phyloP scores from a whole-genome alignment of 2,888 invertebrate genomes.

The Caenorhabditis sulstoni region DNA sequence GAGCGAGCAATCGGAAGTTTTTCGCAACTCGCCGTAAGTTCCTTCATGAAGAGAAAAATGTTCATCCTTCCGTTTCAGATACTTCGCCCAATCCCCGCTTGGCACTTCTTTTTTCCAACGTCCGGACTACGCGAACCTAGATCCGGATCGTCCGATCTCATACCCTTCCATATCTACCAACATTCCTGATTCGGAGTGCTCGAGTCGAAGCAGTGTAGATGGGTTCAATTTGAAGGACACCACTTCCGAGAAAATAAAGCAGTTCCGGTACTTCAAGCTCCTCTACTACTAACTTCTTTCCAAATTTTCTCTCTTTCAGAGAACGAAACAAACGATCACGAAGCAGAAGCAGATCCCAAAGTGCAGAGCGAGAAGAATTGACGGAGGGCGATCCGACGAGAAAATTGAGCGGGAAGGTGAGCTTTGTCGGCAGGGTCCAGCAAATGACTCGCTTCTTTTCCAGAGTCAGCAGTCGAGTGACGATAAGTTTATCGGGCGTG shows the following conservation, averaged over 20 bases:
- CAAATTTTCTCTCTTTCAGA: constrained; percentile 12
- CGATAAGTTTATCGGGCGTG: constrained; percentile 57
- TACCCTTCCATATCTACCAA: constrained; percentile 44
- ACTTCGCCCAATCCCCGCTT: constrained; percentile 59
- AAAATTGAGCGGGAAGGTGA: constrained; percentile 36
- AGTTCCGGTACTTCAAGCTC: constrained; percentile 24
- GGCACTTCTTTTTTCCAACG: constrained; percentile 49
- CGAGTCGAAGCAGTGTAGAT: constrained; percentile 65
- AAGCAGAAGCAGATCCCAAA: constrained; percentile 29
- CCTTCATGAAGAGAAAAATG: neutral
- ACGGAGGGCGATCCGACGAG: constrained; percentile 18
- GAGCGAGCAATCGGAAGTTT: constrained; percentile 59
- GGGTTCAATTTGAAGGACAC: constrained; percentile 54
- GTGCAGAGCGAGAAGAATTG: constrained; percentile 28
- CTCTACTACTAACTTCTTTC: neutral
- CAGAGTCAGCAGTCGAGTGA: constrained; percentile 24
- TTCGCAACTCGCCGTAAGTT: constrained; percentile 65
- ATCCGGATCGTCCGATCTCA: constrained; percentile 28
- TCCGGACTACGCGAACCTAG: constrained; percentile 52
- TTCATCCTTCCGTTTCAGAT: neutral
- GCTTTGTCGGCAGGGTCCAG: neutral
- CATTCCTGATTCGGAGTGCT: constrained; percentile 65
- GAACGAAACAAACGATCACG: constrained; percentile 12
- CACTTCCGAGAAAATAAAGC: constrained; percentile 48
- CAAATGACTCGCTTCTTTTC: neutral